A percentile compares a stretch with the other conserved stretches of the same genome.
Evolutionary conservation across 2,113 vertebrate species (phyloP).

Genomic region (Charina bottae): DNA sequence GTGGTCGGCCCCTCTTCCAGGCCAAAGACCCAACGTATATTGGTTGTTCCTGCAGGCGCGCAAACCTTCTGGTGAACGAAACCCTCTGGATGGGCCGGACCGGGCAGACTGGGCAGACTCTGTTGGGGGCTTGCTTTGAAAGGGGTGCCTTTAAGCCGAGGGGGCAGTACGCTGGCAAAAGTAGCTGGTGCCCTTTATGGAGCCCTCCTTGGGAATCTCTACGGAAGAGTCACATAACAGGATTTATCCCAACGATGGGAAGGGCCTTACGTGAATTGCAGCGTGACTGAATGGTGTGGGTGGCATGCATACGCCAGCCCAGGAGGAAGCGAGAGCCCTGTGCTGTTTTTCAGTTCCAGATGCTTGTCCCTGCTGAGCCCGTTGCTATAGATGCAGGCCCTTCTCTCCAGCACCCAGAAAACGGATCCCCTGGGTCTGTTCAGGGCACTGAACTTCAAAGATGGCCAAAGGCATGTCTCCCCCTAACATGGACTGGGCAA

Average conservation of each 20-base stretch:
- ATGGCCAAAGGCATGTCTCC: not conserved
- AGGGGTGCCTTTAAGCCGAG: not conserved
- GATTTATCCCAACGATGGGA: not conserved
- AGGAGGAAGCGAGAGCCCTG: not conserved
- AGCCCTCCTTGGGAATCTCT: not conserved
- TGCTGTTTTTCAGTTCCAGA: not conserved
- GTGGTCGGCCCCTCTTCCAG: not conserved
- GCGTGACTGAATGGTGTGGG: not conserved
- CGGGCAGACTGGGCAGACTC: not conserved
- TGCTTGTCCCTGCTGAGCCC: not conserved
- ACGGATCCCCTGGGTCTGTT: no score
- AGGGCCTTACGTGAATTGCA: not conserved
- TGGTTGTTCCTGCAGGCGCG: not conserved
- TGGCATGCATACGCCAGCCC: not conserved
- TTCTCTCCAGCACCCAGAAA: not conserved
- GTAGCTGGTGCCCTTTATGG: not conserved
- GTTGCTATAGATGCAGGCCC: not conserved
- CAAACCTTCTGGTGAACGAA: not conserved
- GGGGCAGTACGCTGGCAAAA: not conserved
- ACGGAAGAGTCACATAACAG: not conserved
- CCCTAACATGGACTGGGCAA: slow-evolving; percentile 52
- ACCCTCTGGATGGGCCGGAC: not conserved
- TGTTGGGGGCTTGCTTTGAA: not conserved
- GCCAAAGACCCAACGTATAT: no score
- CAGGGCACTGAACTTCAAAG: not conserved